Base-by-base conservation (phyloP, 1,140 invertebrate species). In the Calliphora vicina region DNA sequence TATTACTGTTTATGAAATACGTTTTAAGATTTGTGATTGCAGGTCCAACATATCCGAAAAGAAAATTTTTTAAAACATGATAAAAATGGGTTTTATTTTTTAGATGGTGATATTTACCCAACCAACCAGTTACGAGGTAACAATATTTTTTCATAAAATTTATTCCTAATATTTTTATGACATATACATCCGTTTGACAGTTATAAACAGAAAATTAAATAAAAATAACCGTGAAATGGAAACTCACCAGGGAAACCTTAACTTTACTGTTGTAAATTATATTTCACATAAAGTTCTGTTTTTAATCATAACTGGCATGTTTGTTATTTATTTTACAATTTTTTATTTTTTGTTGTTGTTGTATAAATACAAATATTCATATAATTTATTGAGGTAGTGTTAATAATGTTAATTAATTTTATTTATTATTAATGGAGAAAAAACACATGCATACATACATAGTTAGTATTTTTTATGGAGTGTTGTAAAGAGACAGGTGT, bases 351-450 rank as follows among this genome's bases (percentile, higher is more conserved):
- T 67, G 61, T 67, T 23, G 12, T 23, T 67, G 20, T 67, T 67
- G 6, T 67, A 3, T 0, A n/a, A 5, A 10, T 50, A n/a, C n/a
- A n/a, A n/a, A n/a, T 74, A 35, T 74, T 74, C 10, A 15, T 15
- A 78, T 45, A 78, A 78, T 78, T 45, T 78, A 78, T 78, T 78
- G 74, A 78, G 74, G 42, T 78, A 78, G 74, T 78, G 74, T 78
- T 78, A 78, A 78, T 78, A 78, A 78, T 78, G 74, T 78, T 78
- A 78, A 78, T 45, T 78, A 78, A 78, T 78, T 78, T 78, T 78
- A 78, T 78, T 78, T 78, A 78, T 78, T 78, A 78, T 78, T 35
- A 78, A 15, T 25, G 61, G 17, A 20, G 20, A 15, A 5, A 67
- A 67, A 67, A 67, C 23, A 23, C 6, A n/a, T n/a, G n/a, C 4